Percentiles rank a stretch among this genome's conserved stretches.
phyloP scores from a whole-genome alignment of 2,113 vertebrate genomes.

The Dipodomys spectabilis region DNA sequence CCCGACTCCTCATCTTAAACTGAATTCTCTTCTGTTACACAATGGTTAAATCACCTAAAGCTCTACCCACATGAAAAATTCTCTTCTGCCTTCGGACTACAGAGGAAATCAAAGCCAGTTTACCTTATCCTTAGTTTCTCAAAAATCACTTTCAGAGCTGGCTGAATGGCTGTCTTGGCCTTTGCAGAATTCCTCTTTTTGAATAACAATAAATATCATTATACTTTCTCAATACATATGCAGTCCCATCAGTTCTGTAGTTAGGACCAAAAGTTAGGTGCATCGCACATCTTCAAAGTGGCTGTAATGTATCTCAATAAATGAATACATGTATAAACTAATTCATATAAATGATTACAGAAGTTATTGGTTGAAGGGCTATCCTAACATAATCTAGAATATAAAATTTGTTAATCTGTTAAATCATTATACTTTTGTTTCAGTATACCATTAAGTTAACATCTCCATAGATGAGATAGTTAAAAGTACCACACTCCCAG shows the following conservation, averaged over 20 bases:
- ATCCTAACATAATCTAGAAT: background rate
- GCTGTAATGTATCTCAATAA: background rate
- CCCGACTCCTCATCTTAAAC: background rate
- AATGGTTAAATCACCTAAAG: background rate
- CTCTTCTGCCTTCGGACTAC: background rate
- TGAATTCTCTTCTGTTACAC: too few relatives aligned
- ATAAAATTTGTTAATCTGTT: background rate
- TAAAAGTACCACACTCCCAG: background rate
- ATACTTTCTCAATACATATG: background rate
- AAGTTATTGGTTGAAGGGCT: background rate
- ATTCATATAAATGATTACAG: background rate
- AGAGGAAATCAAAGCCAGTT: background rate
- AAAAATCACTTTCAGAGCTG: background rate
- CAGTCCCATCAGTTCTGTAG: background rate
- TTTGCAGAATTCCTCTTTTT: background rate
- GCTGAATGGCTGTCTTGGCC: background rate
- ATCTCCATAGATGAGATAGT: background rate
- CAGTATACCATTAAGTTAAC: background rate
- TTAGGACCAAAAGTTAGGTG: background rate
- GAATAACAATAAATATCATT: background rate
- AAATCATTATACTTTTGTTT: slow-evolving; percentile 1
- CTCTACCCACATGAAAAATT: background rate
- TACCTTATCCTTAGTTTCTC: background rate
- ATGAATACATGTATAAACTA: background rate
- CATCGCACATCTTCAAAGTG: background rate